These are phyloP conservation scores for Rhipidura dahli DNA, from an alignment of 2,113 vertebrate genomes.

Conservation along the genomic window DNA sequence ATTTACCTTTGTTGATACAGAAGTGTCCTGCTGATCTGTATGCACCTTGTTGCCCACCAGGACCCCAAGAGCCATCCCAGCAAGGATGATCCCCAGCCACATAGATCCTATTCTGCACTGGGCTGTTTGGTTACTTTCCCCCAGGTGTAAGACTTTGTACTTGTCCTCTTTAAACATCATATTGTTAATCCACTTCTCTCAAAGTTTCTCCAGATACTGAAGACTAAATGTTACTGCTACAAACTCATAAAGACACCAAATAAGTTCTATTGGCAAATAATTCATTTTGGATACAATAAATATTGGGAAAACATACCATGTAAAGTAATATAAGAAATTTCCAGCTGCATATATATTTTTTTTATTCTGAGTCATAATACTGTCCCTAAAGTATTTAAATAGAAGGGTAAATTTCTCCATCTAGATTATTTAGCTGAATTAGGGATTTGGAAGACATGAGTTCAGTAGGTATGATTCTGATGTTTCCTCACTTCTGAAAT, in stretches of 20 bases:
- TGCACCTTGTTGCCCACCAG: background rate
- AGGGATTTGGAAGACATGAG: background rate
- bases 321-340: background rate
- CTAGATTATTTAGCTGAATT: background rate
- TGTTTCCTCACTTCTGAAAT: background rate
- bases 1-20: background rate
- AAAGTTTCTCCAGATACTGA: background rate
- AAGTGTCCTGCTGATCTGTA: fast-evolving
- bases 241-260: background rate
- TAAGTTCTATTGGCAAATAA: background rate
- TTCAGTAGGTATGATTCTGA: background rate
- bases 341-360: background rate
- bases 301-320: background rate
- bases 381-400: background rate
- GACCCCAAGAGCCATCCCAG: background rate
- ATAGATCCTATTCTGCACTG: background rate
- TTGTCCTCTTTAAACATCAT: background rate
- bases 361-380: background rate
- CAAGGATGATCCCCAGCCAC: background rate
- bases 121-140: background rate
- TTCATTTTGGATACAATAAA: background rate
- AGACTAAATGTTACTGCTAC: background rate
- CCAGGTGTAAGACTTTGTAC: background rate
- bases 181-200: background rate
- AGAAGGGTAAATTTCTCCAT: background rate